Evolutionary conservation across 2,888 invertebrate species (phyloP), one percentile per base, ranked within the genome.

Genomic region (Acronicta leporina): DNA sequence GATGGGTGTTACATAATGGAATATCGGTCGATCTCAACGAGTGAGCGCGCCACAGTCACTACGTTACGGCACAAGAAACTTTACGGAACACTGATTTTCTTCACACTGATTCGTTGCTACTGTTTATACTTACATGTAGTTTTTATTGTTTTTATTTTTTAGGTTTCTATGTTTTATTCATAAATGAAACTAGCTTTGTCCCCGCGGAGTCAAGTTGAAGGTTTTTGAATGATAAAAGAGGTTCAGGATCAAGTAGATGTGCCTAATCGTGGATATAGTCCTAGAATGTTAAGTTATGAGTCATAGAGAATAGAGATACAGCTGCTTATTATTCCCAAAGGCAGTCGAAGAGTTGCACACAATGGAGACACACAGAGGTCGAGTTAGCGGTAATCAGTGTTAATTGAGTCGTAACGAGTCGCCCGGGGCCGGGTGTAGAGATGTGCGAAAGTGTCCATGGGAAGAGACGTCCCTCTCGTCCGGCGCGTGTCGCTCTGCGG

Each of bases 401-500:
- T 89, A 90, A 88, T 90, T 88, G 87, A 83, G 79, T 81, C 77
- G 80, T 85, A 85, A 82, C 84, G 84, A 84, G 78, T 75, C 72
- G 71, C 73, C 73, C 75, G 73, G 75, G 75, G 74, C 74, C 74
- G 80, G 78, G 76, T 77, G 80, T 79, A 73, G 69, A 68, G 70
- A 85, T 81, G 83, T 81, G 80, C 79, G 74, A 78, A 79, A 68
- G 80, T 79, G 83, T 79, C 82, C 77, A 88, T 88, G 87, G 86
- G 87, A 69, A 82, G 83, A 82, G 88, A 88, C 86, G 84, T 86
- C 75, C 84, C 84, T 59, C 80, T 85, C 70, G 86, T 85, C 60
- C 84, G 88, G 79, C 85, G 88, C 62, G 82, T 88, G 72, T 87
- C 88, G 73, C 83, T 88, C 72, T 88, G 87, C 80, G 87, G 87